Percentiles rank a stretch among this genome's conserved stretches.
Conservation (phyloP, 2,113 vertebrate species). For the Myotis lucifugus region DNA sequence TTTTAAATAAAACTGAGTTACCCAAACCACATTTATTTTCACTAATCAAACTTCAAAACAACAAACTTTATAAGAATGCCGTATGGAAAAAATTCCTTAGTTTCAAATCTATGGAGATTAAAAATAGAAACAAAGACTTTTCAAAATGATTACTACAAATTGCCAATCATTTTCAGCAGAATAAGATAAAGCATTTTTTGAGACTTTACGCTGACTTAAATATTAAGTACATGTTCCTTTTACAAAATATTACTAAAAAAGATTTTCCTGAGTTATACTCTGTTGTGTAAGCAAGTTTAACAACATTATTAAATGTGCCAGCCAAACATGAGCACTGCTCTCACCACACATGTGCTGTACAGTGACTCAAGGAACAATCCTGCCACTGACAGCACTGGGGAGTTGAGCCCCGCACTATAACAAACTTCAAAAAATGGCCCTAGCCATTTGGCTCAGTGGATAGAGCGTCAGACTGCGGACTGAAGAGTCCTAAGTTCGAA, state of each 20-base stretch:
- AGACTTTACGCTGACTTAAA: not conserved
- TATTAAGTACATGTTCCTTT: conserved; percentile 31
- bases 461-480: no score
- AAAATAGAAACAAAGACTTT: conserved; percentile 34
- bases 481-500: no score
- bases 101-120: not conserved
- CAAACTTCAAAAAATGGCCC: not conserved
- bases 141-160: conserved; percentile 10
- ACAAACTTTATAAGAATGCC: not conserved
- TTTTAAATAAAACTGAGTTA: not conserved
- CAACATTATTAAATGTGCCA: not conserved
- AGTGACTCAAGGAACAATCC: not conserved
- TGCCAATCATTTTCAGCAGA: not conserved
- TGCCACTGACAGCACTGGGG: not conserved
- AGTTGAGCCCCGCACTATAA: not conserved
- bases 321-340: not conserved
- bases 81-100: conserved; percentile 6
- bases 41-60: conserved; percentile 33
- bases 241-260: not conserved
- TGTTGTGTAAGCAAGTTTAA: not conserved
- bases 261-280: conserved; percentile 23
- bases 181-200: conserved; percentile 27
- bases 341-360: not conserved
- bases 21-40: conserved; percentile 7
- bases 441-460: no score